Evolutionary conservation across 2,113 vertebrate species (phyloP).

Genomic region (Rhagologus leucostigma): DNA sequence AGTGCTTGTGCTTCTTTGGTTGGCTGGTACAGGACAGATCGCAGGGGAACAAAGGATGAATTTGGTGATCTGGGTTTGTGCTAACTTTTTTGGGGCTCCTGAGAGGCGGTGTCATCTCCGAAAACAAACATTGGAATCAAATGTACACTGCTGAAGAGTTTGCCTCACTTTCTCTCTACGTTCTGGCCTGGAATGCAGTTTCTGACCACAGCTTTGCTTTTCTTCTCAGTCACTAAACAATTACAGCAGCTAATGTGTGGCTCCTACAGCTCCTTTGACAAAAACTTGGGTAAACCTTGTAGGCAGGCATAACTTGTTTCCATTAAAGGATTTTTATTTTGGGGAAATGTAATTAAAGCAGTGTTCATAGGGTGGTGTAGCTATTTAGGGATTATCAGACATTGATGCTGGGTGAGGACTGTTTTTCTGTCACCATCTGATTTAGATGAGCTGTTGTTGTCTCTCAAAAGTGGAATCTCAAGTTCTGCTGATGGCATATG

Average conservation of each 20-base stretch:
- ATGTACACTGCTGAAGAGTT: not conserved
- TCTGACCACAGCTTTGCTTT: not conserved
- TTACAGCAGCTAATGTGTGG: not conserved
- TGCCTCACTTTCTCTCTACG: not conserved
- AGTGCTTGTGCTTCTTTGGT: not conserved
- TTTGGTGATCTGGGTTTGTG: not conserved
- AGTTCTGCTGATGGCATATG: not conserved
- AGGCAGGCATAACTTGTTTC: not conserved
- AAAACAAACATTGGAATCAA: not conserved
- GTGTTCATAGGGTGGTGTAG: not conserved
- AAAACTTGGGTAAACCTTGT: not conserved
- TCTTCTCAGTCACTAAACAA: not conserved
- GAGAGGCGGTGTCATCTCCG: not conserved
- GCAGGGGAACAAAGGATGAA: not conserved
- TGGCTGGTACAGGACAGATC: not conserved
- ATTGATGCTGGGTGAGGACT: not conserved
- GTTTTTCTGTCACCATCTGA: not conserved
- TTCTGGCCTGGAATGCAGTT: not conserved
- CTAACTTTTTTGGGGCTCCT: not conserved
- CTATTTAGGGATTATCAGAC: not conserved
- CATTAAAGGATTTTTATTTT: not conserved
- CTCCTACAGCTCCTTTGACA: not conserved
- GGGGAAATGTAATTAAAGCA: not conserved
- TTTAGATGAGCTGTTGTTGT: not conserved
- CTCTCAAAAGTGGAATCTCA: not conserved